Base-by-base conservation (phyloP, 2,113 vertebrate genomes). In the Podarcis cretensis region DNA sequence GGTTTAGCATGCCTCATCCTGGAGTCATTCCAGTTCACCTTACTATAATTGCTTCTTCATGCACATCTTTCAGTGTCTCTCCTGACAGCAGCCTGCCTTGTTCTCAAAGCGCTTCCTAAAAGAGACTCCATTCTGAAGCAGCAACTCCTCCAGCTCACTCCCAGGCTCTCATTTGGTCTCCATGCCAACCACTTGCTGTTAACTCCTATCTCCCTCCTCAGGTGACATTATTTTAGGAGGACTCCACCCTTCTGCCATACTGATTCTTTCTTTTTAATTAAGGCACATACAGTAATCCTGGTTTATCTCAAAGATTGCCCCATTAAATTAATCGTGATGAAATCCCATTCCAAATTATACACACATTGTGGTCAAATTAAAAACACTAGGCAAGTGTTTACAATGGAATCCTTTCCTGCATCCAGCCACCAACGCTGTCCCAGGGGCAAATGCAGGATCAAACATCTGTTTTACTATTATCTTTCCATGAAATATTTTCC, bases 401-500 rank as follows among this genome's bases (percentile, higher is more conserved):
- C 90, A 82, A 79, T 84, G 84, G 91, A 80, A 43, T 32, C 37
- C 21, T 84, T 21, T 89, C 84, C 89, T 87, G 7, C 79, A 91
- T 93, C 90, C 79, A 6, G 32, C 23, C 73, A 65, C 90, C 87
- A 91, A 90, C 94, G 90, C 94, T 94, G 87, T 93, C 85, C 92
- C 90, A 74, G 85, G 90, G 94, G 94, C 92, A 94, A 94, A 94
- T 93, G 91, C 69, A 32, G 92, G 91, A 83, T 93, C 43, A 89
- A 94, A 95, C 95, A 95, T 95, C 95, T 95, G 94, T 87, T 95
- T 92, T 92, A 69, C 84, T 83, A 86, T 84, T 78, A 91, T 48
- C 90, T 91, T 87, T 63, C 71, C 82, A 84, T 87, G 71, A 93
- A 93, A 94, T 92, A 75, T 91, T 95, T 94, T 81, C 92, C 87